phyloP scores from a whole-genome alignment of 2,113 vertebrate species.

The Porphyrio hochstetteri region DNA sequence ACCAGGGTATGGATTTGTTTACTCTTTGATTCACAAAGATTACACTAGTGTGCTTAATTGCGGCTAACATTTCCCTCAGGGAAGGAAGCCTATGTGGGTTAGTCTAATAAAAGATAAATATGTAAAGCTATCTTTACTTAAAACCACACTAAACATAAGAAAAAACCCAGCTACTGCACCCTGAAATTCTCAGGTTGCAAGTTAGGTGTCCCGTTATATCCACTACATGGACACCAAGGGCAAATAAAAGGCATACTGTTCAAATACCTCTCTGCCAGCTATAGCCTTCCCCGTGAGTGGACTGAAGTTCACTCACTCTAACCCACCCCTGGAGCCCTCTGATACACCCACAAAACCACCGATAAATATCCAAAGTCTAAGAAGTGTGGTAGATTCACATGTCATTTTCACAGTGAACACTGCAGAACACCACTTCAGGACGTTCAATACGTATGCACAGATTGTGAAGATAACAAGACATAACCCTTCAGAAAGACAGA shows the following conservation, averaged over 20 bases:
- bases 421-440: background rate
- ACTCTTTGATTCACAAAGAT: constrained; percentile 50
- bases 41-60: background rate
- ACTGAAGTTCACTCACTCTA: background rate
- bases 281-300: background rate
- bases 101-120: constrained; percentile 45
- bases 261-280: background rate
- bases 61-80: background rate
- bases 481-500: background rate
- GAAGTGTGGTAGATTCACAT: background rate
- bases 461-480: background rate
- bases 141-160: constrained; percentile 23
- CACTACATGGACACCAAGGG: background rate
- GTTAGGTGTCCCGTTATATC: background rate
- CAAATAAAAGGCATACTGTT: background rate
- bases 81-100: constrained; percentile 27
- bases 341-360: background rate
- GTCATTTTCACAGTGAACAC: background rate
- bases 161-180: background rate
- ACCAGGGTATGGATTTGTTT: constrained; percentile 30
- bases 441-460: background rate
- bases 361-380: background rate
- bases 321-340: background rate
- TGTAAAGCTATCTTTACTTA: constrained; percentile 19
- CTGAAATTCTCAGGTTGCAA: background rate